A percentile compares a stretch with the other conserved stretches of the same genome.
These are phyloP conservation scores for Microtus montanus DNA, from an alignment of 2,113 vertebrate species.

Conservation along the genomic window DNA sequence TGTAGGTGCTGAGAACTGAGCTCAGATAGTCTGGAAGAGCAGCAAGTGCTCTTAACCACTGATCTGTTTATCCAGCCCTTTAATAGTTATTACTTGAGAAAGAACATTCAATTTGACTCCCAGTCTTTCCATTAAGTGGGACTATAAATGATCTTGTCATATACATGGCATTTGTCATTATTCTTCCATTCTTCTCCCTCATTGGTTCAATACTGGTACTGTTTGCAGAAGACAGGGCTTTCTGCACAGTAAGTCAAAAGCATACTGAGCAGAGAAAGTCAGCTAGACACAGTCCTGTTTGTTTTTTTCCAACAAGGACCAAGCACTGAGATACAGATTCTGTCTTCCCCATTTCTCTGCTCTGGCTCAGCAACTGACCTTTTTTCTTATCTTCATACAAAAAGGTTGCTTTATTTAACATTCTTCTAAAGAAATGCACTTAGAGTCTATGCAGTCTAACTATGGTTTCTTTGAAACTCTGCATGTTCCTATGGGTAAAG, in stretches of 20 bases:
- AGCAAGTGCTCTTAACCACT: background rate
- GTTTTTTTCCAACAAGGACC: conserved; percentile 66
- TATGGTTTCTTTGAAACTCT: conserved; percentile 56
- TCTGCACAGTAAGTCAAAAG: conserved; percentile 56
- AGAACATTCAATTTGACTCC: conserved; percentile 73
- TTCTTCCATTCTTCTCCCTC: conserved; percentile 57
- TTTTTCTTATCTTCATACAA: conserved; percentile 54
- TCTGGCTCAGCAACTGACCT: conserved; percentile 54
- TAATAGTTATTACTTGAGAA: conserved; percentile 57
- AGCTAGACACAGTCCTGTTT: conserved; percentile 66
- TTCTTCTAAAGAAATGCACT: conserved; percentile 51
- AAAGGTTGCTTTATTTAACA: conserved; percentile 36
- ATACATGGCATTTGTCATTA: background rate
- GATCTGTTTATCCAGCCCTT: background rate
- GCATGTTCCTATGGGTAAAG: conserved; percentile 47
- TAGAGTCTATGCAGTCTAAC: background rate
- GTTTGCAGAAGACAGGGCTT: conserved; percentile 62
- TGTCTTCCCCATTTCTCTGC: conserved; percentile 62
- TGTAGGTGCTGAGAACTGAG: background rate
- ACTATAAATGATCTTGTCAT: background rate
- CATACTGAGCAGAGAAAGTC: conserved; percentile 47
- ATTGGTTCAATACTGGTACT: conserved; percentile 52
- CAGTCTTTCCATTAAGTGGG: conserved; percentile 56
- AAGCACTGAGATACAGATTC: conserved; percentile 71
- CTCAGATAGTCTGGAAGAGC: background rate